Evolutionary conservation across 2,113 vertebrate species (phyloP).

Genomic region (Clarias gariepinus): DNA sequence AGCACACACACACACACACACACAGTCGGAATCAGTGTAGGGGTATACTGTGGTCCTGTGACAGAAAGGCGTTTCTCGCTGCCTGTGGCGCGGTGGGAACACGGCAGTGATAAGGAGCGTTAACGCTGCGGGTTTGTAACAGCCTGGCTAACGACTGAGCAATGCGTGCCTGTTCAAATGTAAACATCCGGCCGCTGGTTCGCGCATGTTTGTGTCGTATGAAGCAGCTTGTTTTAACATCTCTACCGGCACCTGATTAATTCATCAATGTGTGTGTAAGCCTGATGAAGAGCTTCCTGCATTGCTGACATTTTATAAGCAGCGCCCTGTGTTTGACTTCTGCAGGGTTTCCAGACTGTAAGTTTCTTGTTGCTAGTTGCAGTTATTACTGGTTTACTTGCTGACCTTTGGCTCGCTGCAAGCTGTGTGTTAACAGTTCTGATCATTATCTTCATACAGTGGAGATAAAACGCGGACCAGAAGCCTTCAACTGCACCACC

Average conservation of each 20-base stretch:
- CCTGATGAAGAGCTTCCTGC: not conserved
- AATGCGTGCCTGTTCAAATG: constrained; percentile 42
- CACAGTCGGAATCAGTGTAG: not conserved
- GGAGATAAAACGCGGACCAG: not conserved
- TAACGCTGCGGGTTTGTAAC: not conserved
- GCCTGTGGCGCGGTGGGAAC: not conserved
- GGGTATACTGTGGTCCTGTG: not conserved
- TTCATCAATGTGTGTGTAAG: not conserved
- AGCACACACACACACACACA: no score
- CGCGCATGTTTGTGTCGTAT: not conserved
- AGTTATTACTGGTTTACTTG: not conserved
- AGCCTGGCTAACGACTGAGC: constrained; percentile 13
- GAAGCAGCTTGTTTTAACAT: not conserved
- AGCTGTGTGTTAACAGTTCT: not conserved
- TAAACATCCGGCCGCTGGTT: constrained; percentile 53
- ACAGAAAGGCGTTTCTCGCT: not conserved
- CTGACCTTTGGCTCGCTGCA: not conserved
- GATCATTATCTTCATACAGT: not conserved
- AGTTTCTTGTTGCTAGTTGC: constrained; percentile 3
- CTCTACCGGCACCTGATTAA: not conserved
- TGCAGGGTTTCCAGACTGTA: no score
- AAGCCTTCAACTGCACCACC: no score
- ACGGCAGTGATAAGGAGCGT: not conserved
- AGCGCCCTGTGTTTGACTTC: not conserved
- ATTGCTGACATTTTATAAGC: not conserved